A percentile compares a stretch with the other conserved stretches of the same genome.
phyloP scores from a whole-genome alignment of 37 sponge, comb jelly and placozoan genomes.

The Petrosia ficiformis region DNA sequence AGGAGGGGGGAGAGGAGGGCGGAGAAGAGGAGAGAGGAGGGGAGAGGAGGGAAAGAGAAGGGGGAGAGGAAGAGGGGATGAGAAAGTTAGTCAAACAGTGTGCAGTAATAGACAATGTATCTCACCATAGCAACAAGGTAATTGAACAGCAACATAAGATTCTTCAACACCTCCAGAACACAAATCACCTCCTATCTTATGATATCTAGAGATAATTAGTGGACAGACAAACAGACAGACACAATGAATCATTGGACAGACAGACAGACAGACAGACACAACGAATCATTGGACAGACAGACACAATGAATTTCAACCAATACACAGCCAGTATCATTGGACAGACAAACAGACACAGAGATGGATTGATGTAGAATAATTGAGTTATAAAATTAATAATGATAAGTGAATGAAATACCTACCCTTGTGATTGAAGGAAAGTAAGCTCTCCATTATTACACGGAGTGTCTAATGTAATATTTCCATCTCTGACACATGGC shows the following conservation, averaged over 20 bases:
- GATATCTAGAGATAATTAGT: slow-evolving; percentile 37
- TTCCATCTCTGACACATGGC: slow-evolving; percentile 43
- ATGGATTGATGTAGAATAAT: background rate
- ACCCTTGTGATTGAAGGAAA: slow-evolving; percentile 19
- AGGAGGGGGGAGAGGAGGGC: background rate
- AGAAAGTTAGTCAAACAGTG: no score
- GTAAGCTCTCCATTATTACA: background rate
- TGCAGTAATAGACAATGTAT: background rate
- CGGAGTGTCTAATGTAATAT: slow-evolving; percentile 7
- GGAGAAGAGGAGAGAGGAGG: no score
- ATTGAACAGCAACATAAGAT: background rate
- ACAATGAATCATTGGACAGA: background rate
- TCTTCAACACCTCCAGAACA: slow-evolving; percentile 48
- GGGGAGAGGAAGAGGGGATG: background rate
- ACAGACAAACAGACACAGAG: no score
- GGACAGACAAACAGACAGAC: background rate
- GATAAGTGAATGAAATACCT: background rate
- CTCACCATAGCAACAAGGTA: slow-evolving; percentile 13
- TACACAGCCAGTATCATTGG: no score
- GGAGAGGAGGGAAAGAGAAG: background rate
- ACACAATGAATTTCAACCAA: no score
- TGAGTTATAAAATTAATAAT: background rate
- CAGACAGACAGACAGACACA: background rate
- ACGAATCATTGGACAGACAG: background rate
- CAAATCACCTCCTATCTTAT: slow-evolving; percentile 72